These are phyloP conservation scores for Tupaia tana DNA, from an alignment of 2,113 vertebrate species.

Conservation along the genomic window DNA sequence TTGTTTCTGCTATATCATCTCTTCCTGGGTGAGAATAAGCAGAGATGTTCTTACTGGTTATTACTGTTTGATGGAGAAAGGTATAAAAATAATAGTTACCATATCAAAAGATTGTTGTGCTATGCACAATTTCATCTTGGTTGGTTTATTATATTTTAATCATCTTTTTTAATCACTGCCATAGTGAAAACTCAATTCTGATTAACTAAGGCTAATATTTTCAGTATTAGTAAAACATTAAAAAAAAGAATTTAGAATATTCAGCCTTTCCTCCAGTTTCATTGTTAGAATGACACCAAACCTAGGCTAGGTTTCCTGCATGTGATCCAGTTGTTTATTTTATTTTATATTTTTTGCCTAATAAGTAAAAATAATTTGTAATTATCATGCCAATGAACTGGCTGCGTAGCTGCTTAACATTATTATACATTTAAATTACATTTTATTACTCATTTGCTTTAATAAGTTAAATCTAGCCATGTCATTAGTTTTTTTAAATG, in stretches of 20 bases:
- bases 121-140: background rate
- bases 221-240: background rate
- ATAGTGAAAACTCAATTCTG: constrained; percentile 18
- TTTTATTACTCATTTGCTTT: constrained; percentile 37
- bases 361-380: constrained; percentile 32
- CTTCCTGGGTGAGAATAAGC: background rate
- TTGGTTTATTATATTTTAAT: constrained; percentile 35
- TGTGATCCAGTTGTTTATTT: background rate
- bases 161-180: background rate
- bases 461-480: constrained; percentile 3
- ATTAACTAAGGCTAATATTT: background rate
- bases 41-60: background rate
- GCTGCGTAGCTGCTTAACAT: background rate
- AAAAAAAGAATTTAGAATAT: constrained; percentile 1
- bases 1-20: background rate
- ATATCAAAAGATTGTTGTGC: background rate
- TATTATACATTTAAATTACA: background rate
- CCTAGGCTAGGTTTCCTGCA: background rate
- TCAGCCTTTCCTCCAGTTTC: background rate
- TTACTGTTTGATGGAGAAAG: background rate
- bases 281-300: background rate
- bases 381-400: constrained; percentile 23
- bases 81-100: background rate
- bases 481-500: background rate
- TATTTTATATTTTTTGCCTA: constrained; percentile 4